Conservation (phyloP, 2,888 invertebrate genomes). For the Nomada ruficornis region DNA sequence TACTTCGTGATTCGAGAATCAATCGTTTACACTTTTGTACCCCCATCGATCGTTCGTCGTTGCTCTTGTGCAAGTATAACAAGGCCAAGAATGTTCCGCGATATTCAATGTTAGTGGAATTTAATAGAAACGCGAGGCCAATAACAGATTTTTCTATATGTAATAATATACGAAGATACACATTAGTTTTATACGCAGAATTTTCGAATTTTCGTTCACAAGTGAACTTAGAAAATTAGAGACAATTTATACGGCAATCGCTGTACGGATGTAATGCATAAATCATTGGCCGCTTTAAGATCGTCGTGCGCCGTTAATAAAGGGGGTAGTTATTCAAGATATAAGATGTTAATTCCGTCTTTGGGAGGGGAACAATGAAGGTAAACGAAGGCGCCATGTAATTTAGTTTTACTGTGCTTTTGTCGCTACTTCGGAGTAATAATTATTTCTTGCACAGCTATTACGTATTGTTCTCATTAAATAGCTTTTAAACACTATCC, state of each 20-base stretch:
- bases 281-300: conserved; percentile 21
- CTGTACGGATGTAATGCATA: not conserved
- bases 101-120: not conserved
- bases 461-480: conserved; percentile 8
- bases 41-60: not conserved
- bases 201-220: not conserved
- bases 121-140: not conserved
- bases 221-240: not conserved
- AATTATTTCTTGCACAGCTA: conserved; percentile 4
- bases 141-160: no score
- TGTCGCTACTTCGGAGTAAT: conserved; percentile 11
- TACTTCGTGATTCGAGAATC: conserved; percentile 30
- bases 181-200: no score
- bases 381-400: conserved; percentile 51
- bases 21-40: not conserved
- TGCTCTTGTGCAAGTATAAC: not conserved
- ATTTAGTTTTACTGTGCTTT: conserved; percentile 36
- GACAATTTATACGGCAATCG: not conserved
- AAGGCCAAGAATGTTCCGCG: not conserved
- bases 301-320: conserved; percentile 25
- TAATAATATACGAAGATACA: no score
- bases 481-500: not conserved
- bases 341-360: conserved; percentile 2
- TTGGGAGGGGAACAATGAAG: conserved; percentile 34
- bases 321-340: conserved; percentile 34